A percentile compares a stretch with the other conserved stretches of the same genome.
These are phyloP conservation scores for Apamea monoglypha DNA, from an alignment of 2,888 invertebrate species.

Conservation along the genomic window DNA sequence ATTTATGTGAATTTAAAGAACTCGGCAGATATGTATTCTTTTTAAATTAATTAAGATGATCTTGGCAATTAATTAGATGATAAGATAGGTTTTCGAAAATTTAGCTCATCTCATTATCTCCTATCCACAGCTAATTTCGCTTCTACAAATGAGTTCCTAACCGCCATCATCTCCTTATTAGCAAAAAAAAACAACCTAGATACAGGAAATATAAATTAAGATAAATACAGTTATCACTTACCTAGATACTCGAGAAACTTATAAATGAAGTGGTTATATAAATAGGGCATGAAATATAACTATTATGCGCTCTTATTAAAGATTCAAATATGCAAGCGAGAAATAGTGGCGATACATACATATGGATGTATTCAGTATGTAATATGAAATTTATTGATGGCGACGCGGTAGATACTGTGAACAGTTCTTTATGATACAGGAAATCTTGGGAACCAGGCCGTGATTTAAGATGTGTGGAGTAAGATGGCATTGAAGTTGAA, in stretches of 20 bases:
- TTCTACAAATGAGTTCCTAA: conserved; percentile 11
- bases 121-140: conserved; percentile 10
- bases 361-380: conserved; percentile 58
- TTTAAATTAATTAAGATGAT: conserved; percentile 10
- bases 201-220: conserved; percentile 50
- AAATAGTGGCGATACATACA: conserved; percentile 68
- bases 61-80: conserved; percentile 16
- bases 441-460: conserved; percentile 61
- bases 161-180: not conserved
- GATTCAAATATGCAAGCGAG: conserved; percentile 74
- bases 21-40: not conserved
- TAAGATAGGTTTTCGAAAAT: conserved; percentile 1
- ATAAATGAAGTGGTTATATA: conserved; percentile 59
- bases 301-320: conserved; percentile 69
- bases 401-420: conserved; percentile 58
- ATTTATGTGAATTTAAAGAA: conserved; percentile 27
- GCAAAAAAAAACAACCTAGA: conserved; percentile 37
- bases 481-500: conserved; percentile 23
- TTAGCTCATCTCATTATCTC: conserved; percentile 1
- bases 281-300: conserved; percentile 64
- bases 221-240: conserved; percentile 34
- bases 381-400: conserved; percentile 63
- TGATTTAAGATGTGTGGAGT: conserved; percentile 62
- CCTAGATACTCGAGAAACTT: conserved; percentile 34
- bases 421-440: conserved; percentile 62